Evolutionary conservation across 1,140 invertebrate species (phyloP), one percentile per base, ranked within the genome.

Genomic region (Polypedilum pembai): DNA sequence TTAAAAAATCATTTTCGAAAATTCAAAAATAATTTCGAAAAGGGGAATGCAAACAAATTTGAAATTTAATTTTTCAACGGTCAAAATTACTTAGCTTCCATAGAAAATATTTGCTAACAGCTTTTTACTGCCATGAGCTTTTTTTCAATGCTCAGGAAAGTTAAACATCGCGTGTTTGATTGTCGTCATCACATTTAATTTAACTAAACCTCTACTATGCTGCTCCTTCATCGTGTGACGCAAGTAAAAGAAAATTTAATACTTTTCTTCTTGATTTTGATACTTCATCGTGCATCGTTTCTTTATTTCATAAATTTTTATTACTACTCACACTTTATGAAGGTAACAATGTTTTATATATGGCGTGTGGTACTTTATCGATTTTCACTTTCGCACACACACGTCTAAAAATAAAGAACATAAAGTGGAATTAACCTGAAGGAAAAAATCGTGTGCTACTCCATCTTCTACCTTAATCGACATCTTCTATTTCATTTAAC

Each of bases 221-320:
- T 33, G 24, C 24, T 33, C 24, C 24, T 33, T 33, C 24, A 33
- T 33, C 24, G 45, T 56, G 45, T 56, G 45, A 56, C 12, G 45
- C 45, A n/a, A n/a, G 12, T 56, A n/a, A 56, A 12, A 12, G 4
- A 56, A 56, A 56, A 15, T 56, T 56, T 56, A 56, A 56, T 56
- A n/a, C 45, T 12, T 12, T 56, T 56, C 12, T n/a, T 56, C 45
- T 12, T 56, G 12, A 8, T 12, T 56, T 56, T n/a, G 12, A 56
- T 56, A 12, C 45, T n/a, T n/a, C 12, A 56, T 56, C 45, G 12
- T 56, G 65, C 65, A n/a, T 69, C 18, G 8, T 69, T 20, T 20
- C 1, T 69, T 21, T 20, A 18, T 69, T 69, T 69, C 65, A 69
- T 69, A 69, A 69, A 69, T 69, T 69, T 69, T 69, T 69, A 69